Evolutionary conservation across 2,797 vertebrate genomes (phyloP).

Genomic region (Tarsius wallacei): DNA sequence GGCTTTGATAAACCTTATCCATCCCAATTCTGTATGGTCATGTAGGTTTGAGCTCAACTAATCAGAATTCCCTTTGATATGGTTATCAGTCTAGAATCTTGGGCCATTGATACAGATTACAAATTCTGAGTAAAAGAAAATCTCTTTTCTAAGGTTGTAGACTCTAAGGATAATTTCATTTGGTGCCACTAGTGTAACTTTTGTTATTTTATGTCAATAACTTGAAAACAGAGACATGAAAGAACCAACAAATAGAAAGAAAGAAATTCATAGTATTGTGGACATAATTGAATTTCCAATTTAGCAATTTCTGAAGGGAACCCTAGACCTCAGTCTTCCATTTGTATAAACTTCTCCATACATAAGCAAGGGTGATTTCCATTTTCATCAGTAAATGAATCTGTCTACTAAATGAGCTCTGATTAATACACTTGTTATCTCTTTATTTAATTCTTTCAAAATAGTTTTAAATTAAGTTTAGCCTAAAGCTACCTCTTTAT

Average conservation of each 20-base stretch:
- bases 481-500: neutral
- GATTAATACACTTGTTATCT: neutral
- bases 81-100: neutral
- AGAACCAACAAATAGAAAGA: neutral
- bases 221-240: neutral
- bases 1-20: neutral
- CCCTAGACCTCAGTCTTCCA: neutral
- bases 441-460: constrained; percentile 32
- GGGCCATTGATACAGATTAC: constrained; percentile 16
- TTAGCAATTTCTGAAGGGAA: neutral
- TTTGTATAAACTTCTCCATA: neutral
- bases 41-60: constrained; percentile 47
- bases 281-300: neutral
- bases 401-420: neutral
- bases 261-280: neutral
- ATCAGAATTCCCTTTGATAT: constrained; percentile 50
- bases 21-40: neutral
- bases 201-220: constrained; percentile 37
- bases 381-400: neutral
- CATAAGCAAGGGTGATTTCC: neutral
- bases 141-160: constrained; percentile 15
- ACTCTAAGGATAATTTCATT: constrained; percentile 25
- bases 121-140: constrained; percentile 38
- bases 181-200: neutral
- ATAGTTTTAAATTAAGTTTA: neutral